These are phyloP conservation scores for Tyria jacobaeae DNA, from an alignment of 2,888 invertebrate species.

Conservation along the genomic window DNA sequence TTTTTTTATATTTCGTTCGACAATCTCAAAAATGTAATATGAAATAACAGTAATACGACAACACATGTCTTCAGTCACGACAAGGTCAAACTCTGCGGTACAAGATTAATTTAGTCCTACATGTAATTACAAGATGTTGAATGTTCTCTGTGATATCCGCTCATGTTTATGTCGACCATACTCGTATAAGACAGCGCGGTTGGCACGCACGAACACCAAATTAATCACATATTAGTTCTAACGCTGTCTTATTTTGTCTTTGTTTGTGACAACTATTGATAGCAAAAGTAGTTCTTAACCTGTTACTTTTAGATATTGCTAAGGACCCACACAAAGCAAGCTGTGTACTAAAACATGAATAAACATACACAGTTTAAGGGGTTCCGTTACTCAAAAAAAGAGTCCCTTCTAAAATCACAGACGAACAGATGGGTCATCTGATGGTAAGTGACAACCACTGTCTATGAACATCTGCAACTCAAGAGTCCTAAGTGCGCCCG, in stretches of 20 bases:
- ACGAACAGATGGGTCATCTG: too few relatives aligned
- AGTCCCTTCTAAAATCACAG: too few relatives aligned
- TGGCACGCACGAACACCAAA: not conserved
- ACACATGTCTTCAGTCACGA: not conserved
- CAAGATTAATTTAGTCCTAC: conserved; percentile 10
- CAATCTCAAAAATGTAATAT: not conserved
- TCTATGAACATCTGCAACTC: too few relatives aligned
- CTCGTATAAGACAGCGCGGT: conserved; percentile 6
- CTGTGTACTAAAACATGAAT: too few relatives aligned
- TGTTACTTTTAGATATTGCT: too few relatives aligned
- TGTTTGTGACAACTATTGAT: too few relatives aligned
- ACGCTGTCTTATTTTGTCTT: not conserved
- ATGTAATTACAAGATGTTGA: conserved; percentile 16
- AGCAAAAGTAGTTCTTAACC: too few relatives aligned
- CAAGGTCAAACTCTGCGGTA: not conserved
- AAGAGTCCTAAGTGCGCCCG: too few relatives aligned
- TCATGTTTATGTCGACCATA: conserved; percentile 17
- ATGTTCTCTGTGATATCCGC: conserved; percentile 1
- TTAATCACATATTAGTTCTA: conserved; percentile 1
- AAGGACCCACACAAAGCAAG: too few relatives aligned
- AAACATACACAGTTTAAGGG: too few relatives aligned
- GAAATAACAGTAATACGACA: not conserved
- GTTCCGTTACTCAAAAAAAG: too few relatives aligned
- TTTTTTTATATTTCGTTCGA: not conserved
- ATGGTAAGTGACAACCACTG: too few relatives aligned